Percentiles rank a stretch among this genome's conserved stretches.
phyloP scores from a whole-genome alignment of 2,888 invertebrate species.

The Platynereis dumerilii region DNA sequence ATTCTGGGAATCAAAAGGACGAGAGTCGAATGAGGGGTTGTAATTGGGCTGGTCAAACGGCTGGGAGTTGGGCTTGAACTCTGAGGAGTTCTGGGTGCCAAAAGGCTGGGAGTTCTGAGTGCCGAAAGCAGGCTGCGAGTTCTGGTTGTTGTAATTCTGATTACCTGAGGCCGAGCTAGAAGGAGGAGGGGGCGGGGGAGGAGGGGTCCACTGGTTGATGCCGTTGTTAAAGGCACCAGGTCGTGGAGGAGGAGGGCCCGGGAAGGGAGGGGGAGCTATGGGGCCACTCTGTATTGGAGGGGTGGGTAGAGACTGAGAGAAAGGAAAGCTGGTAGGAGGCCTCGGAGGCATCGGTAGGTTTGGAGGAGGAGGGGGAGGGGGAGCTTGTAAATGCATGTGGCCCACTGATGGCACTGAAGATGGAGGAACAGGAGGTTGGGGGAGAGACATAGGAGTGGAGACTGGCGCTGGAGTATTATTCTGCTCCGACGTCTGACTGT shows the following conservation, averaged over 20 bases:
- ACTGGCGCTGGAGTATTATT: not conserved
- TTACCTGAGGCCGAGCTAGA: constrained; percentile 6
- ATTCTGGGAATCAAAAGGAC: no score
- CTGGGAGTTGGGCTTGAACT: no score
- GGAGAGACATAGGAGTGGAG: not conserved
- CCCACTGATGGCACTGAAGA: constrained; percentile 7
- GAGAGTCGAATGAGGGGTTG: no score
- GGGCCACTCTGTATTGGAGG: not conserved
- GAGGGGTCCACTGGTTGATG: constrained; percentile 5
- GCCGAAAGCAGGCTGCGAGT: constrained; percentile 8
- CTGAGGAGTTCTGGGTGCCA: no score
- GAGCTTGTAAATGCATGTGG: not conserved
- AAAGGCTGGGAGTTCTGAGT: constrained; percentile 12
- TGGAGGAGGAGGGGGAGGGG: constrained; percentile 13
- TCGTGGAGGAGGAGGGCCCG: constrained; percentile 6
- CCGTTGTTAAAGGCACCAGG: not conserved
- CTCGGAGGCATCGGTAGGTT: constrained; percentile 3
- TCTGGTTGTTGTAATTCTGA: constrained; percentile 19
- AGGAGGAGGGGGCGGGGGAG: not conserved
- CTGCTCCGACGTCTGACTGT: constrained; percentile 6
- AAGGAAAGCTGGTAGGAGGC: not conserved
- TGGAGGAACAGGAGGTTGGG: not conserved
- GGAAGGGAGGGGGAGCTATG: not conserved
- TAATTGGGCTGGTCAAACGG: no score
- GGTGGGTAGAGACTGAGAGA: constrained; percentile 8